Evolutionary conservation across 2,113 vertebrate species (phyloP).

Genomic region (Sceloporus tristichus): DNA sequence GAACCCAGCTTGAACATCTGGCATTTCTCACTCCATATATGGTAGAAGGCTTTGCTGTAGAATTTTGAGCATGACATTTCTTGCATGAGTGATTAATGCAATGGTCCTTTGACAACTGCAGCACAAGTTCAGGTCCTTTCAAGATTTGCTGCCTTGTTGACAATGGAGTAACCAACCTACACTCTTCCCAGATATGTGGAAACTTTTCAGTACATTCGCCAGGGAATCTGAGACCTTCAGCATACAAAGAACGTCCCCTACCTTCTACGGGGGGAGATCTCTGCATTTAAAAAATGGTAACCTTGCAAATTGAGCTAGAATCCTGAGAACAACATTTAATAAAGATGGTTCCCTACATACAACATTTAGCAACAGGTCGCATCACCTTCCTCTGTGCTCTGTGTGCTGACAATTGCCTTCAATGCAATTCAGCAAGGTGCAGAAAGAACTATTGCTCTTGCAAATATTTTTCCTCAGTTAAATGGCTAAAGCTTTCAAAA

Average conservation of each 20-base stretch:
- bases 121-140: too few species aligned
- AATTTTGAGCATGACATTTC: too few species aligned
- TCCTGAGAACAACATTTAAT: background rate
- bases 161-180: too few species aligned
- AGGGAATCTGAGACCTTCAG: background rate
- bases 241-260: background rate
- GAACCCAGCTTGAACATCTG: too few species aligned
- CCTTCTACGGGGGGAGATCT: too few species aligned
- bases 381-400: background rate
- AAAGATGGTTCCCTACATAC: background rate
- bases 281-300: background rate
- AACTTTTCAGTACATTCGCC: background rate
- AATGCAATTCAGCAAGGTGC: background rate
- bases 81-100: too few species aligned
- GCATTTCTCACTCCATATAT: too few species aligned
- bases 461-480: conserved; percentile 11
- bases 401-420: background rate
- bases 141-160: too few species aligned
- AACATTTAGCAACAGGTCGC: background rate
- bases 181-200: background rate
- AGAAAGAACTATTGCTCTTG: background rate
- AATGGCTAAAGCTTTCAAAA: conserved; percentile 1
- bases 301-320: background rate
- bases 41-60: too few species aligned
- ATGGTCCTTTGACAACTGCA: too few species aligned